phyloP scores from a whole-genome alignment of 2,888 invertebrate genomes.

The Dynastes maya region DNA sequence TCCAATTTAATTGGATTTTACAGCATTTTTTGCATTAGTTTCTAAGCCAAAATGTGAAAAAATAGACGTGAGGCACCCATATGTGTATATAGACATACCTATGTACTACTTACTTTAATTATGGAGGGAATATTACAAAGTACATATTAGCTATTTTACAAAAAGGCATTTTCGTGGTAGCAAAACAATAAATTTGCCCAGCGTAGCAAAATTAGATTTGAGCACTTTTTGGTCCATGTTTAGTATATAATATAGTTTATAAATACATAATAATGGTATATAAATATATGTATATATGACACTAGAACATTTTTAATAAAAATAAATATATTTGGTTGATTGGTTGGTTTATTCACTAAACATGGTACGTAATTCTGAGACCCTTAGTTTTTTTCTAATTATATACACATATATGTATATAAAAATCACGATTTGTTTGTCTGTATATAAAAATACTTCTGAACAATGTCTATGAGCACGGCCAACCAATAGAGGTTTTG shows the following conservation, averaged over 20 bases:
- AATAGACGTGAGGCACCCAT: too few species aligned
- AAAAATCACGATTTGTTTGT: conserved; percentile 52
- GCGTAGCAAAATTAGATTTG: conserved; percentile 60
- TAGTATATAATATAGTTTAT: conserved; percentile 54
- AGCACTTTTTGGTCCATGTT: conserved; percentile 62
- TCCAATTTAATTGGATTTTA: too few species aligned
- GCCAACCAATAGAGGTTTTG: conserved; percentile 47
- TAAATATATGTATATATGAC: conserved; percentile 56
- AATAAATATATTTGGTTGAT: conserved; percentile 57
- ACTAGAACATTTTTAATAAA: conserved; percentile 54
- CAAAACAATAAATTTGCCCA: conserved; percentile 57
- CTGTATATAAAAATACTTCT: conserved; percentile 50
- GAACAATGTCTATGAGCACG: conserved; percentile 50
- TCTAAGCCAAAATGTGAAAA: too few species aligned
- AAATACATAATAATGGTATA: conserved; percentile 44
- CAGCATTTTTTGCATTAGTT: too few species aligned
- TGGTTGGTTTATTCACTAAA: conserved; percentile 57
- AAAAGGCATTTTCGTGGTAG: conserved; percentile 63
- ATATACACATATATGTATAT: conserved; percentile 49
- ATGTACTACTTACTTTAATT: conserved; percentile 63
- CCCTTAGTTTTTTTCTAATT: conserved; percentile 44
- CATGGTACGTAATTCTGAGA: conserved; percentile 58
- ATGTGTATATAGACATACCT: conserved; percentile 7
- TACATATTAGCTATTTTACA: conserved; percentile 54
- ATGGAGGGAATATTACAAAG: conserved; percentile 67